Evolutionary conservation across 2,888 invertebrate species (phyloP).

Genomic region (Serrognathus titanus): DNA sequence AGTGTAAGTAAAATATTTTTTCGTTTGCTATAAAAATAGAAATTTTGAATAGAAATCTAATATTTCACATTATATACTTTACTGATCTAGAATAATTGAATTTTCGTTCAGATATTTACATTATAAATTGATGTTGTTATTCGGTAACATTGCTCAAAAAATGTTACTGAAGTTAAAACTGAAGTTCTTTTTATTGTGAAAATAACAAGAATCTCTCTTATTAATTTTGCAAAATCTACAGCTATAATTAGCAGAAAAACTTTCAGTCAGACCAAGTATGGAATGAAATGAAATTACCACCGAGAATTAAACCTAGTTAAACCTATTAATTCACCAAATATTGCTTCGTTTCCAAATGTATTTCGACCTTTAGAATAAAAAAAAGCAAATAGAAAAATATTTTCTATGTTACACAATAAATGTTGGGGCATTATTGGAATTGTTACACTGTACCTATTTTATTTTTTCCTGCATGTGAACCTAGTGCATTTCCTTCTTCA

Average conservation of each 20-base stretch:
- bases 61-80: no score
- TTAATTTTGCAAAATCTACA: slow-evolving; percentile 13
- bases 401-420: slow-evolving; percentile 21
- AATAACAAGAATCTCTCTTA: slow-evolving; percentile 3
- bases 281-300: slow-evolving; percentile 15
- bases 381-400: slow-evolving; percentile 14
- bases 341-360: slow-evolving; percentile 22
- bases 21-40: no score
- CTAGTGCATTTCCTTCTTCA: slow-evolving; percentile 32
- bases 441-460: slow-evolving; percentile 21
- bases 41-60: no score
- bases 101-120: no score
- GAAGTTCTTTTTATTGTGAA: no score
- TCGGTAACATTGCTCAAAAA: no score
- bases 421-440: no score
- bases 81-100: no score
- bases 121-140: no score
- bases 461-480: slow-evolving; percentile 23
- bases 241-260: slow-evolving; percentile 14
- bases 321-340: slow-evolving; percentile 18
- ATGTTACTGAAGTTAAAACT: no score
- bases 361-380: slow-evolving; percentile 26
- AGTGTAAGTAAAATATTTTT: no score
- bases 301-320: slow-evolving; percentile 14
- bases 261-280: slow-evolving; percentile 8